These are phyloP conservation scores for Eilema caniola DNA, from an alignment of 2,888 invertebrate genomes.

Conservation along the genomic window DNA sequence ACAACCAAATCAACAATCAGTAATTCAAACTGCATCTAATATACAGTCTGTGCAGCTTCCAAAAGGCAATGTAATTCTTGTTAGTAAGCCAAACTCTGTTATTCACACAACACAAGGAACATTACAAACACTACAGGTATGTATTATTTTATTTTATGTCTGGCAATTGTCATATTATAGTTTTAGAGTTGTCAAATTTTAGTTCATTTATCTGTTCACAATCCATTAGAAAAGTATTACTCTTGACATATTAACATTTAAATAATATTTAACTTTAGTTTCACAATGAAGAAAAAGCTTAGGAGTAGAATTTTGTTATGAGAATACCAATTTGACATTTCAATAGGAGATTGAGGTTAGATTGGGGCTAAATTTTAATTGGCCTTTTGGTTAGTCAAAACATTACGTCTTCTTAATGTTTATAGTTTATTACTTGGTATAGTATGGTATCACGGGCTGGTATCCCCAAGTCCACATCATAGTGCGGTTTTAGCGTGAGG, in stretches of 20 bases:
- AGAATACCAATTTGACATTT: too few species aligned
- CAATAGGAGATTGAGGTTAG: too few species aligned
- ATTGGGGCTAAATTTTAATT: too few species aligned
- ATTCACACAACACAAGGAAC: conserved; percentile 96
- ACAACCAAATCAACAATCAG: conserved; percentile 98
- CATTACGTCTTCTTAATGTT: too few species aligned
- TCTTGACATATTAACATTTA: neutral
- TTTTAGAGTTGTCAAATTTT: neutral
- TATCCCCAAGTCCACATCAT: too few species aligned
- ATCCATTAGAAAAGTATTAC: neutral
- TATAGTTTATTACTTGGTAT: too few species aligned
- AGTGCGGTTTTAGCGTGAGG: too few species aligned
- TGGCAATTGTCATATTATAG: neutral
- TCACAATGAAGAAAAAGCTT: neutral
- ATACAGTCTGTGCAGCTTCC: conserved; percentile 93
- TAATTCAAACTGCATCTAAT: conserved; percentile 97
- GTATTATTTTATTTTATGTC: conserved; percentile 13
- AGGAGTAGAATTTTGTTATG: neutral
- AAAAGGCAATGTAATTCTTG: conserved; percentile 96
- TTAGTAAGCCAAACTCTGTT: conserved; percentile 96
- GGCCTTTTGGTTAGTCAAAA: too few species aligned
- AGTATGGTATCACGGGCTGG: too few species aligned
- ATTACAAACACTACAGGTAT: conserved; percentile 94
- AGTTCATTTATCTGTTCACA: neutral
- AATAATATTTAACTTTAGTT: neutral